Evolutionary conservation across 2,888 invertebrate genomes (phyloP).

Genomic region (Mactromeris polynyma): DNA sequence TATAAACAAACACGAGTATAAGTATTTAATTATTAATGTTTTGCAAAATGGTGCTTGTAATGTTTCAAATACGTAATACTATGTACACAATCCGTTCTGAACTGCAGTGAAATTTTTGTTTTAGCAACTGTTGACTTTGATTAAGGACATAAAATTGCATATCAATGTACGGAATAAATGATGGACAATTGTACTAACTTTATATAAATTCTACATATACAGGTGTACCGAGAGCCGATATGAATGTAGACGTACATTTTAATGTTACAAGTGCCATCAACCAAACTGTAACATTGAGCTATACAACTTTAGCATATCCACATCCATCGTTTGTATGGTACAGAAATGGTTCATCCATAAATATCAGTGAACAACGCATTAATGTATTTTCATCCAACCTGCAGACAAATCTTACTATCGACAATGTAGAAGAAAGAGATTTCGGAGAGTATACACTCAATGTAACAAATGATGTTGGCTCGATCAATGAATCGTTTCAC

Average conservation of each 20-base stretch:
- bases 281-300: background rate
- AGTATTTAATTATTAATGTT: too few species aligned
- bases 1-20: too few species aligned
- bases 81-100: too few species aligned
- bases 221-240: background rate
- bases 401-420: background rate
- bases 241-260: background rate
- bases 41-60: too few species aligned
- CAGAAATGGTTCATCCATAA: background rate
- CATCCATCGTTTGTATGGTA: background rate
- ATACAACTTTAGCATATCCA: background rate
- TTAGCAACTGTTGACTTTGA: too few species aligned
- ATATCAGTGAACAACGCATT: background rate
- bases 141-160: too few species aligned
- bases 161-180: too few species aligned
- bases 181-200: too few species aligned
- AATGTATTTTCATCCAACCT: background rate
- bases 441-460: background rate
- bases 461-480: background rate
- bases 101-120: too few species aligned
- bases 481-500: background rate
- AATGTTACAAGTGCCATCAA: background rate
- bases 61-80: too few species aligned
- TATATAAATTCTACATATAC: too few species aligned
- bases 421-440: background rate